phyloP scores from a whole-genome alignment of 2,797 vertebrate species.

The Catharus ustulatus region DNA sequence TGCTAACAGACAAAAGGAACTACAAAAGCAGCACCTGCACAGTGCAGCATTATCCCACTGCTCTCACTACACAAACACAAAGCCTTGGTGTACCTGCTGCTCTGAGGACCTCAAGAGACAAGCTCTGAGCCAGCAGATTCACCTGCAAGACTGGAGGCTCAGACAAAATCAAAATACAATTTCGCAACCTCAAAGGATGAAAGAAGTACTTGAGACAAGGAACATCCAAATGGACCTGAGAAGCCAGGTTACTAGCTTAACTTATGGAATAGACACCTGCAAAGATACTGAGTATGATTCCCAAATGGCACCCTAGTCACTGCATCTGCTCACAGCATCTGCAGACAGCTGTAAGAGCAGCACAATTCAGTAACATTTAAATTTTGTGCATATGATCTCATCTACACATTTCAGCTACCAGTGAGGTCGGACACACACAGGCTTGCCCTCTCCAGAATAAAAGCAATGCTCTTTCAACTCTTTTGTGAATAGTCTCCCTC shows the following conservation, averaged over 20 bases:
- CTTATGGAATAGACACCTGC: neutral
- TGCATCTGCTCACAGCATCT: neutral
- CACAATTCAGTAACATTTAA: neutral
- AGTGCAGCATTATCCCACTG: neutral
- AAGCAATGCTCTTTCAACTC: neutral
- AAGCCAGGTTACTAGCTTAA: neutral
- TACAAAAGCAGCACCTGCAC: neutral
- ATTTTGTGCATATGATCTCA: neutral
- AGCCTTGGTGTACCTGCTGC: neutral
- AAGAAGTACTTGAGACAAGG: neutral
- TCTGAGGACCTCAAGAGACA: neutral
- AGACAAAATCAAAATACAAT: neutral
- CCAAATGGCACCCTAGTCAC: neutral
- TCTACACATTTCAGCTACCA: neutral
- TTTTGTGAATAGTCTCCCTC: neutral
- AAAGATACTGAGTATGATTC: neutral
- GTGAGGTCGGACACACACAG: neutral
- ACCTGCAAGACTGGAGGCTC: neutral
- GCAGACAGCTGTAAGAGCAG: neutral
- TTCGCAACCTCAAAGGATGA: neutral
- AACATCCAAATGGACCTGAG: neutral
- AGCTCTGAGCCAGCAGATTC: neutral
- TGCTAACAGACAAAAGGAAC: neutral
- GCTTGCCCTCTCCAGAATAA: neutral
- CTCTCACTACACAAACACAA: neutral